These are phyloP conservation scores for Cheilosia grossa DNA, from an alignment of 2,888 invertebrate species.

Conservation along the genomic window DNA sequence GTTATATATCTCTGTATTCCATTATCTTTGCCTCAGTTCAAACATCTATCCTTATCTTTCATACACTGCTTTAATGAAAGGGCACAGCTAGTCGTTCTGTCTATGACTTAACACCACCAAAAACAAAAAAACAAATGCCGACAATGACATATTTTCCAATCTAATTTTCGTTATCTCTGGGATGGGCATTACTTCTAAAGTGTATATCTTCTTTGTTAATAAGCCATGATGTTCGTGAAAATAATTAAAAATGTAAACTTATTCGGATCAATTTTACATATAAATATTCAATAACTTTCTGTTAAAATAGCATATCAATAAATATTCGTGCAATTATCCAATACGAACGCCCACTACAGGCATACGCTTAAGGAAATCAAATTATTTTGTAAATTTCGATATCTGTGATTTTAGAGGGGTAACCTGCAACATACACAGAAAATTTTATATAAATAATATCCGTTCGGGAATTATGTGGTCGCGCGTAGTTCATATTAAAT, in stretches of 20 bases:
- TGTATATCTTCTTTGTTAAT: slow-evolving; percentile 59
- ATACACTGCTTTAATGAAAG: not conserved
- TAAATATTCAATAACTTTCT: slow-evolving; percentile 11
- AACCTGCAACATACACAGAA: slow-evolving; percentile 31
- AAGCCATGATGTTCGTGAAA: slow-evolving; percentile 54
- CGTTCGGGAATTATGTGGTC: slow-evolving; percentile 30
- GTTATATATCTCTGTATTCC: too few relatives aligned
- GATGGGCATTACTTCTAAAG: slow-evolving; percentile 40
- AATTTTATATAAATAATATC: slow-evolving; percentile 43
- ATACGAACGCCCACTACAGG: slow-evolving; percentile 2
- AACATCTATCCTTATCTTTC: not conserved
- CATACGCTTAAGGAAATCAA: not conserved
- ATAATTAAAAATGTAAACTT: slow-evolving; percentile 56
- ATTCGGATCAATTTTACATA: slow-evolving; percentile 25
- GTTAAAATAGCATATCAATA: slow-evolving; percentile 26
- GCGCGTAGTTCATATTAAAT: not conserved
- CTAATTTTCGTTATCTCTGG: slow-evolving; percentile 36
- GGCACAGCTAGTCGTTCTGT: slow-evolving; percentile 3
- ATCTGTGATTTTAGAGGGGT: not conserved
- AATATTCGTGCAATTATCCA: slow-evolving; percentile 28
- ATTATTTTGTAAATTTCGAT: slow-evolving; percentile 1
- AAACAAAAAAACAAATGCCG: slow-evolving; percentile 40
- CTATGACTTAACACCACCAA: not conserved
- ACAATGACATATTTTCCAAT: slow-evolving; percentile 51
- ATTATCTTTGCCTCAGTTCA: too few relatives aligned